These are phyloP conservation scores for Halocaridina rubra DNA, from an alignment of 2,888 invertebrate genomes.

Conservation along the genomic window DNA sequence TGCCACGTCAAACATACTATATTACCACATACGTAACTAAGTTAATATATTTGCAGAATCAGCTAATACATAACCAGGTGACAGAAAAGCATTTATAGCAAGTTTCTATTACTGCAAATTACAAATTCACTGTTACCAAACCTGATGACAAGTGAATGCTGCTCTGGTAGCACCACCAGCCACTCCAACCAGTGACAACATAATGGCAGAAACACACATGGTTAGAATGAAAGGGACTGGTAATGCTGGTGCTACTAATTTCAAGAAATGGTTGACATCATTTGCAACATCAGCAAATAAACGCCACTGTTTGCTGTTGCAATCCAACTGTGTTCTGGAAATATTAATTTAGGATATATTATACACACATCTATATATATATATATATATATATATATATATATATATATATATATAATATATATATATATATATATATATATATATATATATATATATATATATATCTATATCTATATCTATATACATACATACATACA, in stretches of 20 bases:
- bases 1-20: no score
- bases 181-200: conserved; percentile 88
- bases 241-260: conserved; percentile 83
- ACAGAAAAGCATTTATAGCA: no score
- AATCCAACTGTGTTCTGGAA: conserved; percentile 76
- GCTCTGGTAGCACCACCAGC: conserved; percentile 91
- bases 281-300: conserved; percentile 93
- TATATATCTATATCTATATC: conserved; percentile 1
- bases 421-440: conserved; percentile 1
- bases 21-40: no score
- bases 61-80: no score
- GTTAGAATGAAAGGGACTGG: conserved; percentile 70
- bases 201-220: conserved; percentile 79
- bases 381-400: background rate
- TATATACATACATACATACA: background rate
- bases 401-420: conserved; percentile 1
- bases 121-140: no score
- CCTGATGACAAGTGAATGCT: conserved; percentile 92
- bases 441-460: conserved; percentile 2
- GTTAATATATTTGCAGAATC: no score
- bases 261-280: conserved; percentile 89
- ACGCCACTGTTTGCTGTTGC: conserved; percentile 95
- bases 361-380: background rate
- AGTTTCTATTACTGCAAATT: background rate
- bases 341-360: background rate